Evolutionary conservation across 2,113 vertebrate genomes (phyloP), one percentile per base, ranked within the genome.

Genomic region (human): DNA sequence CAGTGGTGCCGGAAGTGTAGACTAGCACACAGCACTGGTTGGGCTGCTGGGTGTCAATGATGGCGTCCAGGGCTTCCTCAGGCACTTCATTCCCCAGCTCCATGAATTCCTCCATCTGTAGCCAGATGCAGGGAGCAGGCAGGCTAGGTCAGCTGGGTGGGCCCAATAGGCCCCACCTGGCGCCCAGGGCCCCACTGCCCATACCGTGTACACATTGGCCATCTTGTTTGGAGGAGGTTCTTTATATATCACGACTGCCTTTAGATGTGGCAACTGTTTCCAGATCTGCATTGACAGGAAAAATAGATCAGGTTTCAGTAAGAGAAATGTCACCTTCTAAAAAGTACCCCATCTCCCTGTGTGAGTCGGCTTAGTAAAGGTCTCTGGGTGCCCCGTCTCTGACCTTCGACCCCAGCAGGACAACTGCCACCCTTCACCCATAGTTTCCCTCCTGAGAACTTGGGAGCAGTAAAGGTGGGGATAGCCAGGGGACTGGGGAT

Each of bases 1-100:
- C 99, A 0, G 99, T 99, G 50, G 99, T 99, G 96, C 99, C 99
- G 0, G 99, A 99, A 0, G 99, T 99, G 96, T 99, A 99, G 90
- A 99, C 99, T 14, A 99, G 98, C 0, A 98, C 98, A 10, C 99
- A 99, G 97, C 99, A 99, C 35, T 99, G 99, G 93, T 99, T 99
- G 0, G 99, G 99, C 98, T 97, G 98, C 98, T 99, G 99, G 55
- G 98, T 98, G 4, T 93, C 80, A 64, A 99, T 99, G 94, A 99
- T 80, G 27, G 98, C 95, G 90, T 99, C 99, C 93, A 99, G 98
- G 64, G 98, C 92, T 73, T 96, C 94, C 43, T 99, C 99, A 17
- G 98, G 89, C 55, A 99, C 30, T 0, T 99, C 98, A 6, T 91
- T 93, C 68, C 99, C 99, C 70, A 99, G 72, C n/a, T 99, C 97